Conservation (phyloP, 2,797 vertebrate species). For the Perodicticus potto region DNA sequence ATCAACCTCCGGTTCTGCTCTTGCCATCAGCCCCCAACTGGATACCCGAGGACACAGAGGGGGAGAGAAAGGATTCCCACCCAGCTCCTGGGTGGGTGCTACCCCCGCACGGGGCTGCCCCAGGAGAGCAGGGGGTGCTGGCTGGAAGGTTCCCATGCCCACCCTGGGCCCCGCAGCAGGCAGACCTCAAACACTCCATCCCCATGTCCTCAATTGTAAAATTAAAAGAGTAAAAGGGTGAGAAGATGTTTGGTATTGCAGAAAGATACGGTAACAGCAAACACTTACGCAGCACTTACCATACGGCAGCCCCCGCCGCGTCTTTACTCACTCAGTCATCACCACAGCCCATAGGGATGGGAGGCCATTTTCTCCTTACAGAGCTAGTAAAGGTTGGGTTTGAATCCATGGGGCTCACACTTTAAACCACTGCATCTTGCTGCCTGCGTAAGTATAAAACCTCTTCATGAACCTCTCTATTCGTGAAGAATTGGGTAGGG, state of each 20-base stretch:
- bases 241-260: not conserved
- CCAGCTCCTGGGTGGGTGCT: not conserved
- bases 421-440: not conserved
- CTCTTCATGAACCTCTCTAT: not conserved
- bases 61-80: not conserved
- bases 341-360: not conserved
- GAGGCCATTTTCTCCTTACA: not conserved
- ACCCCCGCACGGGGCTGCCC: not conserved
- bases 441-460: not conserved
- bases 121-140: too few species aligned
- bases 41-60: not conserved
- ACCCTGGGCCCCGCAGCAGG: accelerated
- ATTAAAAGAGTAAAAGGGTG: not conserved
- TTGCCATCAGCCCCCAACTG: not conserved
- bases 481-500: not conserved
- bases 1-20: conserved; percentile 19
- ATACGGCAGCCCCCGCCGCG: not conserved
- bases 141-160: not conserved
- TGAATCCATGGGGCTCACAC: not conserved
- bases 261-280: not conserved
- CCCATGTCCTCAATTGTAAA: not conserved
- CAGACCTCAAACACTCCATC: not conserved
- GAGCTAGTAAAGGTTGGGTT: not conserved
- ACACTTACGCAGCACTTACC: not conserved
- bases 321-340: not conserved